These are phyloP conservation scores for Acanthis flammea DNA, from an alignment of 2,797 vertebrate genomes.

Conservation along the genomic window DNA sequence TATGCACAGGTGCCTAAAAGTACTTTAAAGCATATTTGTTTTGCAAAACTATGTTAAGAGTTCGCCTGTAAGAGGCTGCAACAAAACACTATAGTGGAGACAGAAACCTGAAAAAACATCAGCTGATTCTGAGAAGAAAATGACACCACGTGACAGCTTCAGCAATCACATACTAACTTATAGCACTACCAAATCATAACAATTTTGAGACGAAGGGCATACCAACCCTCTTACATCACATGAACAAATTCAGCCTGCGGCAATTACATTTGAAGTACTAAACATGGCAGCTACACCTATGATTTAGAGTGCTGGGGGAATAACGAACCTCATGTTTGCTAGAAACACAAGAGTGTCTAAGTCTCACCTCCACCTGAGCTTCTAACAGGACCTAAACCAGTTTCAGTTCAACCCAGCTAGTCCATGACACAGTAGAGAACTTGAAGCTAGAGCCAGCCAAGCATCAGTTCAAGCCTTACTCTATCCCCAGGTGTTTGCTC, in stretches of 20 bases:
- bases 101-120: neutral
- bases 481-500: rapidly evolving
- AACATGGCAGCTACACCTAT: neutral
- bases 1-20: neutral
- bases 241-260: neutral
- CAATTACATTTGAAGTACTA: neutral
- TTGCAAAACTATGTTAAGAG: neutral
- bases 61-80: neutral
- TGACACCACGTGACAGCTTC: neutral
- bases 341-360: neutral
- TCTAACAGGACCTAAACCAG: neutral
- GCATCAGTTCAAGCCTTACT: neutral
- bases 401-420: neutral
- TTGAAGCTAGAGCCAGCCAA: neutral
- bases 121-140: neutral
- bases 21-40: neutral
- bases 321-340: rapidly evolving
- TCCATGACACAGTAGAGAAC: neutral
- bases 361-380: neutral
- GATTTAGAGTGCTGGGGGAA: neutral
- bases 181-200: neutral
- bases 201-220: neutral
- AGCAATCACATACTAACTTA: neutral
- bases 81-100: neutral
- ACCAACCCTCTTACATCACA: neutral